A percentile compares a stretch with the other conserved stretches of the same genome.
Evolutionary conservation across 2,888 invertebrate genomes (phyloP).

Genomic region (Standfussiana lucernea): DNA sequence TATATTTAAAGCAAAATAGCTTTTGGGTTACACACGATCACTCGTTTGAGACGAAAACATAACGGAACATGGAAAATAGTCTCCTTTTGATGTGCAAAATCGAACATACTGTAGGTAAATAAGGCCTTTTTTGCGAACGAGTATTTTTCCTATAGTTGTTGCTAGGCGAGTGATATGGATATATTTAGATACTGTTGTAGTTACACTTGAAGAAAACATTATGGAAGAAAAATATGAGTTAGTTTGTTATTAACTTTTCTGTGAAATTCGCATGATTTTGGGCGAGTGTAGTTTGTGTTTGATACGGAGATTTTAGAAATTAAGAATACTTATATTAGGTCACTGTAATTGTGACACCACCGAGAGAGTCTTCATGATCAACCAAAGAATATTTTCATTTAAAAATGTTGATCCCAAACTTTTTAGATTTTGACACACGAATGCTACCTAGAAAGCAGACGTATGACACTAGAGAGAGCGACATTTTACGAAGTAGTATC

Average conservation of each 20-base stretch:
- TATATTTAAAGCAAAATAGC: slow-evolving; percentile 69
- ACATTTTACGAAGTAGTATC: too few species aligned
- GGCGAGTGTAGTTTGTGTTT: not conserved
- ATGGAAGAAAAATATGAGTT: not conserved
- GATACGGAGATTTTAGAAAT: not conserved
- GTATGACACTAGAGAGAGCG: too few species aligned
- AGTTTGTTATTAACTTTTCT: not conserved
- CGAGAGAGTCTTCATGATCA: not conserved
- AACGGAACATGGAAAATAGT: slow-evolving; percentile 53
- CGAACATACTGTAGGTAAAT: slow-evolving; percentile 49
- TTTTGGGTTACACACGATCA: slow-evolving; percentile 44
- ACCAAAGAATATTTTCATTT: too few species aligned
- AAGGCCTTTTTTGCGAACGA: slow-evolving; percentile 29
- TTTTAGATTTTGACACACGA: too few species aligned
- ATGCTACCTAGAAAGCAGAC: too few species aligned
- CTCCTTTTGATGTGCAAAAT: slow-evolving; percentile 60
- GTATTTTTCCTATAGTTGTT: not conserved
- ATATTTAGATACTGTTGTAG: not conserved
- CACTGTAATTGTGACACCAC: not conserved
- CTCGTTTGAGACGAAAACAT: slow-evolving; percentile 58
- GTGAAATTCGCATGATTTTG: not conserved
- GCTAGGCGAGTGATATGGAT: not conserved
- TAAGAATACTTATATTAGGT: not conserved
- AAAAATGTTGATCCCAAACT: too few species aligned
- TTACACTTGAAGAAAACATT: not conserved